Conservation (phyloP, 2,888 invertebrate genomes). For the Philereme transversata region DNA sequence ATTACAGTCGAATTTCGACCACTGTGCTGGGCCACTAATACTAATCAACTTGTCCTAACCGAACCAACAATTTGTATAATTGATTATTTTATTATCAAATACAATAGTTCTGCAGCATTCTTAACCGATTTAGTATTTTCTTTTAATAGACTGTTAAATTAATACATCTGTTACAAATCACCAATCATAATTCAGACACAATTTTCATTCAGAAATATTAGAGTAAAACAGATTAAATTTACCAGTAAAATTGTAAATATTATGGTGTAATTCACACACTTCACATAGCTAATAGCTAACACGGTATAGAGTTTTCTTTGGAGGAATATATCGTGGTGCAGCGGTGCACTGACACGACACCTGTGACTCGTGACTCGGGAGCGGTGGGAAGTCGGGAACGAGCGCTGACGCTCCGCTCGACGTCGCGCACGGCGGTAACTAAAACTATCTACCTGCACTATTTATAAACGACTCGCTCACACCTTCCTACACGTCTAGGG, state of each 20-base stretch:
- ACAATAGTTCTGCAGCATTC: no score
- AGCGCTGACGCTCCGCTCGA: conserved; percentile 13
- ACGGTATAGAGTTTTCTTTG: not conserved
- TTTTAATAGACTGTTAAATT: no score
- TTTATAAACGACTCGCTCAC: conserved; percentile 34
- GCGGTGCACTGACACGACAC: conserved; percentile 8
- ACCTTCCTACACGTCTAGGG: conserved; percentile 23
- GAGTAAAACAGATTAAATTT: not conserved
- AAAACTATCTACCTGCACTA: conserved; percentile 33
- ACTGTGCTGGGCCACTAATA: no score
- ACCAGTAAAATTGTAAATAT: not conserved
- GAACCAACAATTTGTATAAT: no score
- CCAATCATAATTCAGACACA: no score
- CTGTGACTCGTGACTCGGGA: not conserved
- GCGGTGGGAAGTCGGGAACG: conserved; percentile 5
- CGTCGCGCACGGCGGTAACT: conserved; percentile 23
- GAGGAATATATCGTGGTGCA: not conserved
- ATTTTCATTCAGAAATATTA: no score
- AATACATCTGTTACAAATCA: no score
- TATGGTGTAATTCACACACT: not conserved
- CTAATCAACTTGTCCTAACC: no score
- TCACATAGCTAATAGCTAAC: not conserved
- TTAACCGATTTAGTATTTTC: no score
- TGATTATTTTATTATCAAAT: no score
- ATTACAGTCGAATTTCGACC: no score